Base-by-base conservation (phyloP, 2,888 invertebrate species). In the Euproctis similis region DNA sequence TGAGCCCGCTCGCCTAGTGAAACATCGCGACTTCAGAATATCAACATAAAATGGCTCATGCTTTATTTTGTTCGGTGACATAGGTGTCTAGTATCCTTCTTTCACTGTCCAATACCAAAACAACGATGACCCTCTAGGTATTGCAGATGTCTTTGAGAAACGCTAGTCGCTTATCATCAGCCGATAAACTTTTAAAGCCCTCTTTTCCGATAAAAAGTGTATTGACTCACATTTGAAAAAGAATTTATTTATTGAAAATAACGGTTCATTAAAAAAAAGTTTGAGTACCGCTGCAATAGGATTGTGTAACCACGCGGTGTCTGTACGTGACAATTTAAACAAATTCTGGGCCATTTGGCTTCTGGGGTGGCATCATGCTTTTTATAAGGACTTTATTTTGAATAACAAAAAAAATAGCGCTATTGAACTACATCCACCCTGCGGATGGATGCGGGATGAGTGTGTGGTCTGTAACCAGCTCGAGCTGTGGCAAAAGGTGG, bases 291-390 rank as follows among this genome's bases (percentile, higher is more conserved):
- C 36, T 59, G 65, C 16, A 24, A 30, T 25, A 46, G 71, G 78
- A 77, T 78, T 81, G 76, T 68, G 68, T 80, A 77, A 76, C 78
- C 76, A 46, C 69, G 69, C 71, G 60, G 63, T 74, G 70, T 75
- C 84, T 82, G 84, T 80, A 81, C 82, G 84, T 84, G 84, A 84
- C 84, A 84, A 82, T 84, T 84, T 84, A 84, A 84, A 84, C 84
- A 84, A 84, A 84, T 84, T 84, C 84, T 74, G 77, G 73, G 70
- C 84, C 84, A 84, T 84, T 84, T 84, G 82, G 80, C 81, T 78
- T 76, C 82, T 75, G 70, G 84, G 82, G 81, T 80, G 71, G 75
- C 58, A 14, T n/a, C n/a, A 58, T 56, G 54, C 47, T 62, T 71
- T 80, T 78, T 81, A 76, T 71, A 55, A 69, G 64, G 55, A 71